phyloP scores from a whole-genome alignment of 2,888 invertebrate species.

The Argyra leucocephala region DNA sequence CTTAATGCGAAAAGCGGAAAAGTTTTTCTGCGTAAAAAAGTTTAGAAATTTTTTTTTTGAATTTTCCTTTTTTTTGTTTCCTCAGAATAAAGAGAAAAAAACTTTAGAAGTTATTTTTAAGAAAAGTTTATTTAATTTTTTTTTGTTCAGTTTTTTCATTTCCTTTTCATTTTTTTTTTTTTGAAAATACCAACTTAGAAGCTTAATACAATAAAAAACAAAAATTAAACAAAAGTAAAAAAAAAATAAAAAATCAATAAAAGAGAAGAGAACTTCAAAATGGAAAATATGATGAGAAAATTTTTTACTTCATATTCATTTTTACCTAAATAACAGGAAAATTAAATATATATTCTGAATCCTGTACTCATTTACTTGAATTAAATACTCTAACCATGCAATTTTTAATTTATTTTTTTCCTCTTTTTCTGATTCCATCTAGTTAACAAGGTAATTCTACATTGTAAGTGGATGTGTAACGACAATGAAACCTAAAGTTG shows the following conservation, averaged over 20 bases:
- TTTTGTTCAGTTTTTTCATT: background rate
- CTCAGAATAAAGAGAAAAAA: background rate
- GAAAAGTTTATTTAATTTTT: background rate
- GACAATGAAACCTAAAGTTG: too few relatives aligned
- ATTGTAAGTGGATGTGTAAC: too few relatives aligned
- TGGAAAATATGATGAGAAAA: background rate
- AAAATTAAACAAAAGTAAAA: background rate
- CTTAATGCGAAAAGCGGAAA: background rate
- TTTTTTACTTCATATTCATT: too few relatives aligned
- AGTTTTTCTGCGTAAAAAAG: background rate
- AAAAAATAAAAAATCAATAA: background rate
- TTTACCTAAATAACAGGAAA: background rate
- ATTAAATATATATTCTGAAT: constrained; percentile 1
- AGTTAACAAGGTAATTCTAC: too few relatives aligned
- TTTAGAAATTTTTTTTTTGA: background rate
- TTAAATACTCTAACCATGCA: too few relatives aligned
- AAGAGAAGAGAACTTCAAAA: background rate
- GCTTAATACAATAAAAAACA: background rate
- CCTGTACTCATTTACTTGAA: background rate
- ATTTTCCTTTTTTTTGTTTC: background rate
- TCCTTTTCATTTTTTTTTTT: background rate
- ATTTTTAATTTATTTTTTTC: too few relatives aligned
- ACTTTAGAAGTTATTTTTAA: background rate
- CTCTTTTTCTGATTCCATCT: too few relatives aligned
- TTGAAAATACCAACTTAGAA: background rate